Evolutionary conservation across 2,113 vertebrate species (phyloP).

Genomic region (Pseudorectes ferrugineus): DNA sequence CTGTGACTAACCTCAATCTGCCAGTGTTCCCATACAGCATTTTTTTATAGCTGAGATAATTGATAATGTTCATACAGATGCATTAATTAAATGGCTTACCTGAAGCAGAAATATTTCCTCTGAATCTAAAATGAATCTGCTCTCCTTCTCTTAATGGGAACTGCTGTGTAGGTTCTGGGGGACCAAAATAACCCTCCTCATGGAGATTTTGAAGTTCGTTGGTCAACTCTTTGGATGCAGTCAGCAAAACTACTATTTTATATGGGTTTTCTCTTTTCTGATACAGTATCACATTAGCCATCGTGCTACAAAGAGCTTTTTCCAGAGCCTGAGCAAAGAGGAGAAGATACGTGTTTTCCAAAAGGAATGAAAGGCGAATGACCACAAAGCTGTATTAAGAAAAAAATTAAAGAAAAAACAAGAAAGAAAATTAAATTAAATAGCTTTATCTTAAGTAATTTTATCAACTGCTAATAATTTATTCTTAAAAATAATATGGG

Average conservation of each 20-base stretch:
- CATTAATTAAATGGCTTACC: conserved; percentile 57
- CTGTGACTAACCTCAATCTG: background rate
- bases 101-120: conserved; percentile 83
- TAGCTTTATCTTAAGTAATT: background rate
- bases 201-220: conserved; percentile 69
- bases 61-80: background rate
- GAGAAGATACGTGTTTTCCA: conserved; percentile 62
- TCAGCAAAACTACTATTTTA: conserved; percentile 59
- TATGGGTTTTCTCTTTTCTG: conserved; percentile 67
- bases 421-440: background rate
- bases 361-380: conserved; percentile 67
- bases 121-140: conserved; percentile 80
- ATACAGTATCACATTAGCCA: conserved; percentile 73
- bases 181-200: conserved; percentile 66
- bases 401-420: no score
- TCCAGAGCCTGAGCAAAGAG: conserved; percentile 78
- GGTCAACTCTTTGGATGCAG: conserved; percentile 76
- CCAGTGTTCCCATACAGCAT: background rate
- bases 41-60: background rate
- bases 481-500: background rate
- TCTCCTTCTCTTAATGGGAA: conserved; percentile 83
- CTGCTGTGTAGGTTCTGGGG: conserved; percentile 71
- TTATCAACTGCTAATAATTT: background rate
- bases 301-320: conserved; percentile 61
- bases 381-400: conserved; percentile 74